Conservation (phyloP, 2,888 invertebrate species). For the Ligdia adustata region DNA sequence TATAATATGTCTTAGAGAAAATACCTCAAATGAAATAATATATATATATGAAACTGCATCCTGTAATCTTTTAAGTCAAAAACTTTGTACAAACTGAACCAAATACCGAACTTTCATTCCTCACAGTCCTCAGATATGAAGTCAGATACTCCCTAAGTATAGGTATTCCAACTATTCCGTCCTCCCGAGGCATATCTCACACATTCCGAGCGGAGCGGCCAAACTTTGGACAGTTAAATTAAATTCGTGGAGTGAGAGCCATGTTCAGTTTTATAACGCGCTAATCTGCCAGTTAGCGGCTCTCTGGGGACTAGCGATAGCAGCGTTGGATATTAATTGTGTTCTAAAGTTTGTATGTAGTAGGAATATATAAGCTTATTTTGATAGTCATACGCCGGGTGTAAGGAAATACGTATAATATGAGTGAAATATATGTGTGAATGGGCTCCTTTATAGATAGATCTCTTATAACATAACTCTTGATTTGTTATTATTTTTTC, state of each 20-base stretch:
- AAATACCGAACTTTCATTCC: constrained; percentile 1
- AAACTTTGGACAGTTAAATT: constrained; percentile 39
- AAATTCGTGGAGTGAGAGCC: constrained; percentile 29
- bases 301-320: constrained; percentile 24
- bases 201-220: constrained; percentile 23
- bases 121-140: constrained; percentile 10
- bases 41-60: too few species aligned
- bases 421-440: too few species aligned
- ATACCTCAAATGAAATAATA: too few species aligned
- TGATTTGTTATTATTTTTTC: too few species aligned
- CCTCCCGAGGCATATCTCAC: constrained; percentile 11
- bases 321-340: constrained; percentile 21
- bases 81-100: too few species aligned
- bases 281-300: constrained; percentile 34
- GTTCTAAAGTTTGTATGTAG: constrained; percentile 22
- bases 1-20: too few species aligned
- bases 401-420: too few species aligned
- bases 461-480: too few species aligned
- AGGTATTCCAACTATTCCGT: constrained; percentile 14
- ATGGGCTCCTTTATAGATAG: too few species aligned
- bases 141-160: constrained; percentile 18
- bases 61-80: too few species aligned
- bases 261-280: constrained; percentile 34
- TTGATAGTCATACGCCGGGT: too few species aligned
- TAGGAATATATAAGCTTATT: not conserved